A percentile compares a stretch with the other conserved stretches of the same genome.
phyloP scores from a whole-genome alignment of 2,113 vertebrate genomes.

The Hippoglossus stenolepis region DNA sequence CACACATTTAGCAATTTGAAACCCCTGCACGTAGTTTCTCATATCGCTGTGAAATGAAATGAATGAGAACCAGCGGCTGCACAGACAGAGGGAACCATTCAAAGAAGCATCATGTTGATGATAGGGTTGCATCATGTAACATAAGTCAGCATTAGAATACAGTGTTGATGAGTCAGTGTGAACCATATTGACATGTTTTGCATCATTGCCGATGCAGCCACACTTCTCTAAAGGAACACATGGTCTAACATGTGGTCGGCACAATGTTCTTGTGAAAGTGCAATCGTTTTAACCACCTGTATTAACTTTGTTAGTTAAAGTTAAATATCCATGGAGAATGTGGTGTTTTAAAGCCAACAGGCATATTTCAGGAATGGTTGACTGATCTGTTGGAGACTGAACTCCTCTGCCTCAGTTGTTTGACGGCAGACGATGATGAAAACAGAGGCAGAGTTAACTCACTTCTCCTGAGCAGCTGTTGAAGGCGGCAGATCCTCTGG shows the following conservation, averaged over 20 bases:
- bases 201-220: background rate
- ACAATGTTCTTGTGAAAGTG: background rate
- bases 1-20: background rate
- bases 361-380: no score
- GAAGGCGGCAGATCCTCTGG: constrained; percentile 77
- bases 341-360: background rate
- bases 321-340: background rate
- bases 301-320: background rate
- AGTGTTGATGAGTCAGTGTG: background rate
- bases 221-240: background rate
- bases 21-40: background rate
- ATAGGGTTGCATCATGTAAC: background rate
- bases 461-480: constrained; percentile 76
- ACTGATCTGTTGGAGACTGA: no score
- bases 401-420: background rate
- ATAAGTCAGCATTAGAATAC: background rate
- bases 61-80: background rate
- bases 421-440: background rate
- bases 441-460: constrained; percentile 21
- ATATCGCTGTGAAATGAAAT: background rate
- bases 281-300: background rate
- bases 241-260: background rate
- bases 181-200: background rate
- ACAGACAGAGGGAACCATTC: background rate
- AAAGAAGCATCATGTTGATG: background rate